These are phyloP conservation scores for Sitta europaea DNA, from an alignment of 2,113 vertebrate genomes.

Conservation along the genomic window DNA sequence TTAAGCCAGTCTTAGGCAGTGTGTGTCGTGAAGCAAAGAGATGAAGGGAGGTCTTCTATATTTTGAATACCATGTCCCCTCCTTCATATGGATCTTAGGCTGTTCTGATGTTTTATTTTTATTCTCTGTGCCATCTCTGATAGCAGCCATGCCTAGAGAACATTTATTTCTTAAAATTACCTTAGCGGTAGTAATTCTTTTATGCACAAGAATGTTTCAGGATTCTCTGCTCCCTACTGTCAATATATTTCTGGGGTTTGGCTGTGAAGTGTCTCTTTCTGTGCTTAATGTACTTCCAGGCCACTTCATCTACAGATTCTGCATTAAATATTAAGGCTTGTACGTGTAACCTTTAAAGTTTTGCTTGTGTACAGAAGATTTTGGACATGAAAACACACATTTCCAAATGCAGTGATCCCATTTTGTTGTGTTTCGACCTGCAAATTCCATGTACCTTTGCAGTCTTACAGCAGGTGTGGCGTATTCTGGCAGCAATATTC, in stretches of 20 bases:
- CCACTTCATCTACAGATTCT: not conserved
- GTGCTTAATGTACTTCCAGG: not conserved
- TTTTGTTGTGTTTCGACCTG: not conserved
- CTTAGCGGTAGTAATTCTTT: not conserved
- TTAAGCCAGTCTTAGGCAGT: not conserved
- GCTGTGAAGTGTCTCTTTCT: not conserved
- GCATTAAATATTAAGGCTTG: not conserved
- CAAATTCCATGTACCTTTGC: not conserved
- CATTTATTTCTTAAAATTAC: not conserved
- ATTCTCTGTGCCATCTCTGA: not conserved
- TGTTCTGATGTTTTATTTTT: not conserved
- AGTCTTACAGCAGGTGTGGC: not conserved
- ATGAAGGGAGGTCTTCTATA: not conserved
- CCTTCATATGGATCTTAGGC: fast-evolving
- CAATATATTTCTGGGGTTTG: not conserved
- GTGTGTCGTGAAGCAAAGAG: not conserved
- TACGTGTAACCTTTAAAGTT: not conserved
- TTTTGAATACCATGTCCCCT: not conserved
- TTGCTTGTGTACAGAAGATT: not conserved
- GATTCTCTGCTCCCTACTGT: not conserved
- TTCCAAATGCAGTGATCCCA: not conserved
- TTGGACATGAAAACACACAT: not conserved
- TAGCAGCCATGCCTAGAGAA: not conserved
- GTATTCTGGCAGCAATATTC: not conserved
- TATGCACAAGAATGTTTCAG: not conserved